Evolutionary conservation across 1,140 invertebrate genomes (phyloP), one percentile per base, ranked within the genome.

Genomic region (Drosophila sproati): DNA sequence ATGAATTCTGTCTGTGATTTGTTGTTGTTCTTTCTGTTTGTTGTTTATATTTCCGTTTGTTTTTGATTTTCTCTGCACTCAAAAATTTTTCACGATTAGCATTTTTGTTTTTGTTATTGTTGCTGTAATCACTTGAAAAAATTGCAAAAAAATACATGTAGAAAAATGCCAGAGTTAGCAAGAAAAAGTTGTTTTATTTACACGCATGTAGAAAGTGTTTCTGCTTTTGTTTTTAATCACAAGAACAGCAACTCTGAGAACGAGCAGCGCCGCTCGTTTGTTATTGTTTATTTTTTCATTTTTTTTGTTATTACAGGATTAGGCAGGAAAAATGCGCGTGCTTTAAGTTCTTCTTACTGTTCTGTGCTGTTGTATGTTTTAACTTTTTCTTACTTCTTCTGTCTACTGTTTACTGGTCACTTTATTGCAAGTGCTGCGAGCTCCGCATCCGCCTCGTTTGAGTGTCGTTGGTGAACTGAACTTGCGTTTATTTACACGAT

Each of bases 41-140:
- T 61, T 70, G 59, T 54, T 63, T 52, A 41, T 71, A 54, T 47
- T 63, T 48, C 37, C 28, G 12, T 39, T 41, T 4, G 10, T 43
- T 20, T 54, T 69, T 34, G 35, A 43, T 52, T 37, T n/a, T 7
- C 29, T 48, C 54, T 51, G 41, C 52, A 67, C 54, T 59, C 50
- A 5, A 45, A n/a, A 52, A 20, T 20, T 69, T 62, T 68, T 39
- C 56, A 48, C 59, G 32, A 12, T 39, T 68, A 51, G n/a, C 28
- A 67, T 32, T 57, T 3, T 50, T 50, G 66, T 45, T 70, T 34
- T 56, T 64, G 34, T 56, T 29, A 29, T 20, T 54, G 20, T 47
- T 57, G 77, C 59, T 61, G 67, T 63, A 60, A 77, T 59, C 77
- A 80, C 77, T 73, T 69, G 41, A 73, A 78, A 82, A 81, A 82